Conservation (phyloP, 2,888 invertebrate genomes). For the Ferdinandea cuprea region DNA sequence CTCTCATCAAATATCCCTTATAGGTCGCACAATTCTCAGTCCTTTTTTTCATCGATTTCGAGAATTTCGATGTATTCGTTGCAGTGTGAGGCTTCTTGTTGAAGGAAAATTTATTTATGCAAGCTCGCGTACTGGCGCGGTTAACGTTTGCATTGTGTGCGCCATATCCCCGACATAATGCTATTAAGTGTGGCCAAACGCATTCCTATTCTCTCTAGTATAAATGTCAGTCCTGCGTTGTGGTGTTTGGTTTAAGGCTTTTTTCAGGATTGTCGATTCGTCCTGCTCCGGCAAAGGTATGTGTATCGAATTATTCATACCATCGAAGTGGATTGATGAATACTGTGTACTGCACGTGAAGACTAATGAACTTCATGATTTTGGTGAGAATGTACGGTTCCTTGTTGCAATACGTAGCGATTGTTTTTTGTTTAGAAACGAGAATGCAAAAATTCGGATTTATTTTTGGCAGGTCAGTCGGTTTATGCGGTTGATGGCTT, state of each 20-base stretch:
- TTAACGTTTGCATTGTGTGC: neutral
- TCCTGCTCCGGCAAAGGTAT: neutral
- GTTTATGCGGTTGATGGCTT: neutral
- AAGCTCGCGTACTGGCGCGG: constrained; percentile 24
- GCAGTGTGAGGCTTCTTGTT: neutral
- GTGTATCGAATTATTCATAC: constrained; percentile 24
- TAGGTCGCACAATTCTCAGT: neutral
- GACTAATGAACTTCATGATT: constrained; percentile 32
- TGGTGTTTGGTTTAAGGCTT: neutral
- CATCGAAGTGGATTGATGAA: constrained; percentile 8
- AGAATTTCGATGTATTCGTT: neutral
- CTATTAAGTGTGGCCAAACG: constrained; percentile 31
- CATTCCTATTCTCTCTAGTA: constrained; percentile 4
- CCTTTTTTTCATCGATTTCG: neutral
- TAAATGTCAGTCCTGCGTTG: constrained; percentile 15
- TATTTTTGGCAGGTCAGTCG: neutral
- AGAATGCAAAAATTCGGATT: neutral
- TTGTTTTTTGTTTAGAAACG: neutral
- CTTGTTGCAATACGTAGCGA: neutral
- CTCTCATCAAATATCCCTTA: too few species aligned
- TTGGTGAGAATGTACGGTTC: constrained; percentile 1
- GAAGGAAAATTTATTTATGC: constrained; percentile 24
- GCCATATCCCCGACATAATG: constrained; percentile 5
- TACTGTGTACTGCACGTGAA: neutral
- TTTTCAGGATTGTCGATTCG: neutral